Conservation (phyloP, 2,888 invertebrate genomes). For the Dasysyrphus albostriatus region DNA sequence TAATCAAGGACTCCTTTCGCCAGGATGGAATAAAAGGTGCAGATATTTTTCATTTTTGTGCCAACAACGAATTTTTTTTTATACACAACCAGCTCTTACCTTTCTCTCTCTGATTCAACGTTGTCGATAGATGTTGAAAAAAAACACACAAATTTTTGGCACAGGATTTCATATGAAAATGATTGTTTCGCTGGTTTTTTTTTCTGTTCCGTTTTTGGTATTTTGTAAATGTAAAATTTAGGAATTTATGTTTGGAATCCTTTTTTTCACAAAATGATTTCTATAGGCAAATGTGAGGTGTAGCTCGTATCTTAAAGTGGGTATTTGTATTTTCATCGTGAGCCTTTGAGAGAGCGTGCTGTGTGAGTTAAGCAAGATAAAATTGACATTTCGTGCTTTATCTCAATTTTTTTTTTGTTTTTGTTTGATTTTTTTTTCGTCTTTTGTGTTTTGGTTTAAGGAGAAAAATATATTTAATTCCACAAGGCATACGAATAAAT, state of each 20-base stretch:
- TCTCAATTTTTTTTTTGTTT: background rate
- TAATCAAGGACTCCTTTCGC: conserved; percentile 10
- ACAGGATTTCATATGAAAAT: conserved; percentile 13
- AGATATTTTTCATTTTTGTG: conserved; percentile 28
- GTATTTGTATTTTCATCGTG: conserved; percentile 5
- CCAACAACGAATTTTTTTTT: conserved; percentile 9
- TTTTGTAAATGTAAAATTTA: conserved; percentile 3
- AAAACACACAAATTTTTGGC: conserved; percentile 17
- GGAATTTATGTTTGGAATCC: conserved; percentile 12
- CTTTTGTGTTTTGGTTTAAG: background rate
- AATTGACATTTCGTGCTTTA: conserved; percentile 33
- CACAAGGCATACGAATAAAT: conserved; percentile 50
- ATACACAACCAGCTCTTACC: background rate
- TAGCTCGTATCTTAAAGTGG: background rate
- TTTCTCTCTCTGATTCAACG: background rate
- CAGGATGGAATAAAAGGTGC: conserved; percentile 12
- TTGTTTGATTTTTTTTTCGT: background rate
- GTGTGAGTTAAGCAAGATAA: conserved; percentile 18
- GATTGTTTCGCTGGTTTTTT: background rate
- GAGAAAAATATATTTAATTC: conserved; percentile 43
- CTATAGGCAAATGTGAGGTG: background rate
- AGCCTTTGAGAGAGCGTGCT: background rate
- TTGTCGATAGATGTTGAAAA: background rate
- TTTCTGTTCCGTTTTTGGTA: background rate
- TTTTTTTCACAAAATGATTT: background rate